Evolutionary conservation across 2,797 vertebrate species (phyloP).

Genomic region (Lepus oiostolus): DNA sequence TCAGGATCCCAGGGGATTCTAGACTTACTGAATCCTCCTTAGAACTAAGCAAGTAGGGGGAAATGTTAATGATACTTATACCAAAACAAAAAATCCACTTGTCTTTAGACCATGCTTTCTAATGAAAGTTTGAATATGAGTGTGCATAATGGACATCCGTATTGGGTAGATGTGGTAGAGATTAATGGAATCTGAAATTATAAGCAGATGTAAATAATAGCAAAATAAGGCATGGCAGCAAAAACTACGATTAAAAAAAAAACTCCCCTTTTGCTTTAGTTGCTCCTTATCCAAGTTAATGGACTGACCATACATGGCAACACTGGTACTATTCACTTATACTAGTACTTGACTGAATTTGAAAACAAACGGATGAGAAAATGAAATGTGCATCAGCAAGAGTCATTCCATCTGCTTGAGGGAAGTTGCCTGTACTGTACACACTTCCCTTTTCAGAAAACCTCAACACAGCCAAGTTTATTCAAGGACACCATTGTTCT

Average conservation of each 20-base stretch:
- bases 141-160: neutral
- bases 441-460: constrained; percentile 72
- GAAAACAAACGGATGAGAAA: constrained; percentile 56
- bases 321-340: constrained; percentile 35
- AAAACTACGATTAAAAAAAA: neutral
- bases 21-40: neutral
- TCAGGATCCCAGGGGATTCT: neutral
- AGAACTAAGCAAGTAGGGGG: neutral
- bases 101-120: constrained; percentile 24
- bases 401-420: neutral
- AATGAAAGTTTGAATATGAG: neutral
- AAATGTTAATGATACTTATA: neutral
- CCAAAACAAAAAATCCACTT: constrained; percentile 20
- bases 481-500: constrained; percentile 26
- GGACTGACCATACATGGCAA: neutral
- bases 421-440: constrained; percentile 24
- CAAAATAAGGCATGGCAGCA: constrained; percentile 5
- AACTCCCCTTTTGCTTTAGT: neutral
- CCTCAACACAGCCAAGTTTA: neutral
- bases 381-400: constrained; percentile 51
- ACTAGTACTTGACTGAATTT: constrained; percentile 26
- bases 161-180: neutral
- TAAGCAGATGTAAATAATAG: neutral
- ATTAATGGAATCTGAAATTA: constrained; percentile 27
- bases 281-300: constrained; percentile 28